These are phyloP conservation scores for Epistrophe grossulariae DNA, from an alignment of 2,888 invertebrate species.

Conservation along the genomic window DNA sequence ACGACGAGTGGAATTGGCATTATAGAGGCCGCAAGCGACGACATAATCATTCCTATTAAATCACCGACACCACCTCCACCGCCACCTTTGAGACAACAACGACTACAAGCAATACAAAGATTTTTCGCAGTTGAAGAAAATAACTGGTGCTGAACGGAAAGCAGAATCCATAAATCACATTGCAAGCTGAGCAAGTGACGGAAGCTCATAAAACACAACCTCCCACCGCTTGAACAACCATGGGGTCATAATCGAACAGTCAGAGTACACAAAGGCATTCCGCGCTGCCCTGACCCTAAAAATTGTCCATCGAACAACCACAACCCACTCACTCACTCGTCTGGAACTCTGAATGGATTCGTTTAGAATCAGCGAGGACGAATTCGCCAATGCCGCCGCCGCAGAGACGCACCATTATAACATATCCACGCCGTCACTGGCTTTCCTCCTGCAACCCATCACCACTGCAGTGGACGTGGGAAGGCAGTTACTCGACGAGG, in stretches of 20 bases:
- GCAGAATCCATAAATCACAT: constrained; percentile 63
- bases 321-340: constrained; percentile 8
- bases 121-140: constrained; percentile 45
- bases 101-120: constrained; percentile 27
- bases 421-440: constrained; percentile 64
- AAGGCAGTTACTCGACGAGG: constrained; percentile 56
- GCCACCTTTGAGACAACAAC: constrained; percentile 36
- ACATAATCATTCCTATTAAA: constrained; percentile 76
- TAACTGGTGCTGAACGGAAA: constrained; percentile 36
- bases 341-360: constrained; percentile 71
- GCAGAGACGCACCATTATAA: constrained; percentile 76
- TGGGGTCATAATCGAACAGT: constrained; percentile 56
- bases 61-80: constrained; percentile 77
- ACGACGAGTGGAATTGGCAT: constrained; percentile 46
- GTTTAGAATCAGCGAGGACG: constrained; percentile 66
- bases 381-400: constrained; percentile 66
- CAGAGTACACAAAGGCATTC: constrained; percentile 34
- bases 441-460: constrained; percentile 57
- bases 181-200: constrained; percentile 27
- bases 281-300: constrained; percentile 42
- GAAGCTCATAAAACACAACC: constrained; percentile 71
- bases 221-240: constrained; percentile 38
- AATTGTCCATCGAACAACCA: constrained; percentile 28
- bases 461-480: constrained; percentile 59
- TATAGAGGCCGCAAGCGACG: constrained; percentile 59